These are phyloP conservation scores for Aphidius colemani DNA, from an alignment of 2,888 invertebrate genomes.

Conservation along the genomic window DNA sequence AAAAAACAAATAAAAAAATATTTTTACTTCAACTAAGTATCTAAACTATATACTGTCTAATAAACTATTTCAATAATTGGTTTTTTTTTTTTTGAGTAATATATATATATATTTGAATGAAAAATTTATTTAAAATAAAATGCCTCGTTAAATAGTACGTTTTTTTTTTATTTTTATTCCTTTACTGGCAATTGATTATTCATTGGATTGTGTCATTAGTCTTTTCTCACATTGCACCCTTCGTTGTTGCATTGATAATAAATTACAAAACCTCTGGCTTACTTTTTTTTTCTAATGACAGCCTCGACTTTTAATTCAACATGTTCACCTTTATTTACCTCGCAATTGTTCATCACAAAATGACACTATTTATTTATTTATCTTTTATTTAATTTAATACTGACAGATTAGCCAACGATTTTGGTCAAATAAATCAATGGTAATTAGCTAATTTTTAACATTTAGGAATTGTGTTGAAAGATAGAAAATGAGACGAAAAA, in stretches of 20 bases:
- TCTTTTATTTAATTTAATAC: slow-evolving; percentile 7
- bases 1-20: too few relatives aligned
- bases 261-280: not conserved
- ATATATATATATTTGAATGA: too few relatives aligned
- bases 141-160: too few relatives aligned
- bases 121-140: too few relatives aligned
- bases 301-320: slow-evolving; percentile 2
- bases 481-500: slow-evolving; percentile 10
- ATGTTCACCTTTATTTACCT: not conserved
- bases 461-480: slow-evolving; percentile 31
- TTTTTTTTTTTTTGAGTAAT: too few relatives aligned
- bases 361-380: slow-evolving; percentile 5
- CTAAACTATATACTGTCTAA: too few relatives aligned
- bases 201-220: not conserved
- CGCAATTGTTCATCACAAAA: slow-evolving; percentile 12
- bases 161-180: too few relatives aligned
- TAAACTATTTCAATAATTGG: too few relatives aligned
- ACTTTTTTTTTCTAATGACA: not conserved
- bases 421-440: slow-evolving; percentile 53
- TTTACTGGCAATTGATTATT: not conserved
- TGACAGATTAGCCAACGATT: slow-evolving; percentile 20
- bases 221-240: not conserved
- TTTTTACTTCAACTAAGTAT: too few relatives aligned
- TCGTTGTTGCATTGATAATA: slow-evolving; percentile 5
- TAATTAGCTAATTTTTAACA: slow-evolving; percentile 59